These are phyloP conservation scores for Rhineura floridana DNA, from an alignment of 2,113 vertebrate genomes.

Conservation along the genomic window DNA sequence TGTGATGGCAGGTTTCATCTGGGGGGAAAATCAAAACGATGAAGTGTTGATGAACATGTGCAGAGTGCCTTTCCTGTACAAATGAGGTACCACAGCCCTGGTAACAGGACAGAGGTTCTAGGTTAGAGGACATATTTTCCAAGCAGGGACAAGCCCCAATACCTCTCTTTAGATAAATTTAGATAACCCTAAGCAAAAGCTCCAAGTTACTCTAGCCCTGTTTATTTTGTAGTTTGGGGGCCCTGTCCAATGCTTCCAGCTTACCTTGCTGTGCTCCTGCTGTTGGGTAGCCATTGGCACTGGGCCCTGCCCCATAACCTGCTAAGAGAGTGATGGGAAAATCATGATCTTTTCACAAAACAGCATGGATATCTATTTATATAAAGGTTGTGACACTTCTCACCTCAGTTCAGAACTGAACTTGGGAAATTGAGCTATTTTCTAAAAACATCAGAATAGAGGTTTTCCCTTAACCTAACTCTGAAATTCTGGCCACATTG, in stretches of 20 bases:
- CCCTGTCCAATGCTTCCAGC: not conserved
- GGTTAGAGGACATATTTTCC: not conserved
- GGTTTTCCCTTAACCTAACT: not conserved
- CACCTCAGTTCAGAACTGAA: not conserved
- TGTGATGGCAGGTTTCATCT: not conserved
- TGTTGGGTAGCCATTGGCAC: not conserved
- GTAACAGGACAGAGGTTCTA: not conserved
- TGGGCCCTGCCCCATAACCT: slow-evolving; percentile 13
- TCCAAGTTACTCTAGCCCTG: too few species aligned
- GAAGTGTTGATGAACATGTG: not conserved
- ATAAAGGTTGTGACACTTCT: not conserved
- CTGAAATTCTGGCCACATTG: not conserved
- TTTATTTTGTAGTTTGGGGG: not conserved
- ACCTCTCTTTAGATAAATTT: not conserved
- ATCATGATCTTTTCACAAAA: too few species aligned
- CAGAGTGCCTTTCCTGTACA: not conserved
- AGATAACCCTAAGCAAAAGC: too few species aligned
- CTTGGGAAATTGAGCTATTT: not conserved
- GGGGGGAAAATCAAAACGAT: not conserved
- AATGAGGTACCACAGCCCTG: not conserved
- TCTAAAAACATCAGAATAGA: not conserved
- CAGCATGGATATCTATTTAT: too few species aligned
- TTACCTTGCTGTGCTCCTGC: slow-evolving; percentile 20
- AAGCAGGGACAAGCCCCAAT: not conserved
- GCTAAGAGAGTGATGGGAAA: not conserved